Conservation (phyloP, 2,113 vertebrate genomes). For the Oreochromis tanganicae region DNA sequence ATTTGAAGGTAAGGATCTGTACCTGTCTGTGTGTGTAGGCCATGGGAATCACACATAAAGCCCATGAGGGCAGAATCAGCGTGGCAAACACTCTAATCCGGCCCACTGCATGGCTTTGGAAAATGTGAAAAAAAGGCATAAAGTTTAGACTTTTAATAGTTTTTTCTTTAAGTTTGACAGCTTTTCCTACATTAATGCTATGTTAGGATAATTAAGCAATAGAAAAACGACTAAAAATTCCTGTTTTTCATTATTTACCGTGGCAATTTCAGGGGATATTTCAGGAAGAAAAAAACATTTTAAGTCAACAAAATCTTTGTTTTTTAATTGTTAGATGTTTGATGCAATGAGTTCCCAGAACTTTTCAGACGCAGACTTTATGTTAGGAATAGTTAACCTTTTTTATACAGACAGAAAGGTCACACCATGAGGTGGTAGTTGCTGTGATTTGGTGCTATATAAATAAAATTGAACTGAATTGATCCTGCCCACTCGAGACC, state of each 20-base stretch:
- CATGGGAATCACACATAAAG: background rate
- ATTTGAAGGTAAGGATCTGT: background rate
- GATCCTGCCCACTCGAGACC: background rate
- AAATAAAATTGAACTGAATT: background rate
- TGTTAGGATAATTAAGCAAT: background rate
- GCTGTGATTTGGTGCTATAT: background rate
- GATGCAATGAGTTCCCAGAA: background rate
- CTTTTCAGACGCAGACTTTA: background rate
- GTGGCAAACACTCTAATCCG: background rate
- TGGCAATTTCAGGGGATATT: background rate
- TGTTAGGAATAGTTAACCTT: background rate
- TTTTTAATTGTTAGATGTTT: background rate
- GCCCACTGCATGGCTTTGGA: background rate
- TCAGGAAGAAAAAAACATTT: background rate
- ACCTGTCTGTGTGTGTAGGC: background rate
- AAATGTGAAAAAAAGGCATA: background rate
- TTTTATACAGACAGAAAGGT: background rate
- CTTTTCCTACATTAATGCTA: background rate
- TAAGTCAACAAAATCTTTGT: background rate
- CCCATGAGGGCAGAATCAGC: background rate
- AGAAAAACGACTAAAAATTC: background rate
- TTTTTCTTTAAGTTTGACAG: background rate
- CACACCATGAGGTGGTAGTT: background rate
- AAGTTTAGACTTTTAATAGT: background rate
- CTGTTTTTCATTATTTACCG: background rate